Evolutionary conservation across 1,140 invertebrate genomes (phyloP).

Genomic region (Pinna nobilis): DNA sequence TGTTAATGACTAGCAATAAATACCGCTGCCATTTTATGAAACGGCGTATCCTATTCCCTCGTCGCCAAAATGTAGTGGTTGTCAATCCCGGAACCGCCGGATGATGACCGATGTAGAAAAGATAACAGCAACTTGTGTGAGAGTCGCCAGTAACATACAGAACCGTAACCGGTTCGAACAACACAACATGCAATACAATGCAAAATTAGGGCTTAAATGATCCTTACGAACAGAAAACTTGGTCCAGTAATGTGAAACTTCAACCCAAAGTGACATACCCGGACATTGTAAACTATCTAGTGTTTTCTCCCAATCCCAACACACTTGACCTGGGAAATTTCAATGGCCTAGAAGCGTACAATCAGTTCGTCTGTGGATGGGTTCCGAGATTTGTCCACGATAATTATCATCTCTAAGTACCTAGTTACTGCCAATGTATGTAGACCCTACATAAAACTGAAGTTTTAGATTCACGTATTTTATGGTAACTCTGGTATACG

Average conservation of each 20-base stretch:
- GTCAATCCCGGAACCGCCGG: too few species aligned
- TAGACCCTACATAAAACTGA: too few species aligned
- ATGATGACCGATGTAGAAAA: too few species aligned
- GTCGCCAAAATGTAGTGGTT: too few species aligned
- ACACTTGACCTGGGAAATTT: slow-evolving; percentile 34
- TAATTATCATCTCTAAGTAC: not conserved
- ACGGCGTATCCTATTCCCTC: too few species aligned
- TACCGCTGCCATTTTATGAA: too few species aligned
- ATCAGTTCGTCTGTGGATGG: slow-evolving; percentile 53
- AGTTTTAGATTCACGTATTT: slow-evolving; percentile 16
- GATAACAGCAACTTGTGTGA: too few species aligned
- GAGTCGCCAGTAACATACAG: too few species aligned
- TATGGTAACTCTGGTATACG: too few species aligned
- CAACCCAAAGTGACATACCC: slow-evolving; percentile 16
- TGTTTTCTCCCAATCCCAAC: slow-evolving; percentile 39
- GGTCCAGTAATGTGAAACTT: not conserved
- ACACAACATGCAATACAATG: too few species aligned
- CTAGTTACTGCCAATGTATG: slow-evolving; percentile 14
- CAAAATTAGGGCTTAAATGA: not conserved
- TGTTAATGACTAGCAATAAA: too few species aligned
- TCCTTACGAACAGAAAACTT: not conserved
- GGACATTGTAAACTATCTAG: slow-evolving; percentile 44
- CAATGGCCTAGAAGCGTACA: slow-evolving; percentile 50
- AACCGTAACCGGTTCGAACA: too few species aligned
- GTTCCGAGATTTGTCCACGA: slow-evolving; percentile 30